phyloP scores from a whole-genome alignment of 1,140 invertebrate genomes.

The Drosophila dunni region DNA sequence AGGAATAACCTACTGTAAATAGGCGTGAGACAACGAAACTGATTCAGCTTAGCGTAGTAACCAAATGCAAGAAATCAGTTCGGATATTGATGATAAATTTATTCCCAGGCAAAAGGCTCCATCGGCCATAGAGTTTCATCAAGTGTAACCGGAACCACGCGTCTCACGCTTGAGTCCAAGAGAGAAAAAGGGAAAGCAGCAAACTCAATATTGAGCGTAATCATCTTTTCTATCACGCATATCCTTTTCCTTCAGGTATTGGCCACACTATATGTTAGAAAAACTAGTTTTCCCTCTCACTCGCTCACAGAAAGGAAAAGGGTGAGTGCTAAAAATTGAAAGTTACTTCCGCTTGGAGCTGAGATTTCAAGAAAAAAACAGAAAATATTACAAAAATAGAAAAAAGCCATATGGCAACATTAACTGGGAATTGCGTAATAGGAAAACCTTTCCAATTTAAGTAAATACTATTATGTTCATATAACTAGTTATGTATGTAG shows the following conservation, averaged over 20 bases:
- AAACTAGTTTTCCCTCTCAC: constrained; percentile 32
- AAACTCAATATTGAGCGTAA: constrained; percentile 44
- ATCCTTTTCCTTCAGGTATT: constrained; percentile 24
- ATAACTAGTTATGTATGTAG: no score
- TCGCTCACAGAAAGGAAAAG: constrained; percentile 18
- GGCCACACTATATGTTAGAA: constrained; percentile 24
- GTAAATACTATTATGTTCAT: no score
- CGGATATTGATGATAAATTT: constrained; percentile 31
- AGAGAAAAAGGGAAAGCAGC: constrained; percentile 30
- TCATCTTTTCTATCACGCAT: constrained; percentile 40
- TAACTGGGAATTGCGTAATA: constrained; percentile 3
- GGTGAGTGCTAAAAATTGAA: constrained; percentile 35
- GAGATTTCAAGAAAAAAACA: constrained; percentile 19
- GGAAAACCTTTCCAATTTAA: neutral
- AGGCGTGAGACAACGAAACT: constrained; percentile 65
- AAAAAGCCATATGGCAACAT: constrained; percentile 30
- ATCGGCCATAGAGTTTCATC: constrained; percentile 19
- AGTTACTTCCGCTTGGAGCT: constrained; percentile 49
- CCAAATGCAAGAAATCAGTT: constrained; percentile 28
- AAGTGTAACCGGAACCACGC: constrained; percentile 54
- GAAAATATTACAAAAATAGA: neutral
- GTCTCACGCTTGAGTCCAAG: constrained; percentile 25
- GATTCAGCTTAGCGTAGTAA: constrained; percentile 68
- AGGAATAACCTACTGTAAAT: constrained; percentile 40
- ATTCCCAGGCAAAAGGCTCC: constrained; percentile 54